Evolutionary conservation across 1,140 invertebrate species (phyloP).

Genomic region (Physella acuta): DNA sequence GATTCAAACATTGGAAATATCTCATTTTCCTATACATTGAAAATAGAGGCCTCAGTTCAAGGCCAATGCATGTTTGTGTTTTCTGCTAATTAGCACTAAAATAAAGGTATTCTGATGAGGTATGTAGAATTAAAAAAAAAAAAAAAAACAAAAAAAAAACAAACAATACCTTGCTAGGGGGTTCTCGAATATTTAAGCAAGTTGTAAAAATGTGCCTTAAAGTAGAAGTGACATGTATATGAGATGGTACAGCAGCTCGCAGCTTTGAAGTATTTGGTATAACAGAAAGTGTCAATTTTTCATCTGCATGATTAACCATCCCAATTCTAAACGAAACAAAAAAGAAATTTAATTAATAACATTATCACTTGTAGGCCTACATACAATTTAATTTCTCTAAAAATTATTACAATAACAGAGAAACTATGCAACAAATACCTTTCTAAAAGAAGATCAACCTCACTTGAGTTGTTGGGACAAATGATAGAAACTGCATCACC

Average conservation of each 20-base stretch:
- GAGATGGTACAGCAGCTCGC: slow-evolving; percentile 50
- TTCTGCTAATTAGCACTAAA: too few relatives aligned
- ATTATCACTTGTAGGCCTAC: too few relatives aligned
- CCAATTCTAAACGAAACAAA: slow-evolving; percentile 47
- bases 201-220: slow-evolving; percentile 57
- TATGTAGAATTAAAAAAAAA: too few relatives aligned
- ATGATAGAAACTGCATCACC: slow-evolving; percentile 64
- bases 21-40: too few relatives aligned
- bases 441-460: slow-evolving; percentile 60
- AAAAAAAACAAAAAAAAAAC: too few relatives aligned
- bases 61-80: too few relatives aligned
- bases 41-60: too few relatives aligned
- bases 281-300: slow-evolving; percentile 39
- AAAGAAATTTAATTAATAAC: too few relatives aligned
- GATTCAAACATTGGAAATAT: too few relatives aligned
- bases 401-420: too few relatives aligned
- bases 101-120: too few relatives aligned
- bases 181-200: slow-evolving; percentile 62
- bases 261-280: slow-evolving; percentile 54
- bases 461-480: slow-evolving; percentile 59
- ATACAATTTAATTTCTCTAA: too few relatives aligned
- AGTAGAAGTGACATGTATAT: slow-evolving; percentile 49
- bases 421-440: slow-evolving; percentile 45
- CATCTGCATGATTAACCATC: slow-evolving; percentile 42
- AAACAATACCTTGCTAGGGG: slow-evolving; percentile 66